Percentiles rank a stretch among this genome's conserved stretches.
phyloP scores from a whole-genome alignment of 2,888 invertebrate species.

The Stegophylla sp. region DNA sequence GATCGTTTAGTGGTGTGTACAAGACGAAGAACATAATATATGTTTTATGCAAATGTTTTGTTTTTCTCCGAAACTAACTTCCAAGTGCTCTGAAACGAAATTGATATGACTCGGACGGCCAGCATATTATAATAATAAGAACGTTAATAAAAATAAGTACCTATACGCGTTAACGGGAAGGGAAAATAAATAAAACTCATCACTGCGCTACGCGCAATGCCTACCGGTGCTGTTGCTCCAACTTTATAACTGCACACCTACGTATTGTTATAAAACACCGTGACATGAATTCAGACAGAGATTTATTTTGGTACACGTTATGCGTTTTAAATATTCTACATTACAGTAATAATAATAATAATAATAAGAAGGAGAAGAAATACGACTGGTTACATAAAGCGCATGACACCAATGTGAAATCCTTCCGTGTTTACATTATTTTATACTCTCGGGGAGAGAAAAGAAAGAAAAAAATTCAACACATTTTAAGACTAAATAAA shows the following conservation, averaged over 20 bases:
- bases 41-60: neutral
- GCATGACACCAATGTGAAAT: neutral
- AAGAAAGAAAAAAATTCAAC: neutral
- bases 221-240: no score
- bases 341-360: neutral
- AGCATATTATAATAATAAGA: neutral
- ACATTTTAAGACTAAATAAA: no score
- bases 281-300: slow-evolving; percentile 8
- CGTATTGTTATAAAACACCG: neutral
- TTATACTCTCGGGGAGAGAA: neutral
- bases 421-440: neutral
- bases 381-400: slow-evolving; percentile 15
- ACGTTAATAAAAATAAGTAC: neutral
- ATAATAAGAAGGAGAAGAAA: neutral
- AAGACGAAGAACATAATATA: neutral
- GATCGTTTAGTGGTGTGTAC: neutral
- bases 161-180: neutral
- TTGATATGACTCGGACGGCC: no score
- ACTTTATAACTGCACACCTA: neutral
- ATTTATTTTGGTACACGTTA: slow-evolving; percentile 22
- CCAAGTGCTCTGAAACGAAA: neutral
- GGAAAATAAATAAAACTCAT: neutral
- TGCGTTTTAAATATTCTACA: slow-evolving; percentile 10
- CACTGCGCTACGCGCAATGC: neutral
- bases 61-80: neutral